Base-by-base conservation (phyloP, 1,140 invertebrate species). In the Zophobas morio region DNA sequence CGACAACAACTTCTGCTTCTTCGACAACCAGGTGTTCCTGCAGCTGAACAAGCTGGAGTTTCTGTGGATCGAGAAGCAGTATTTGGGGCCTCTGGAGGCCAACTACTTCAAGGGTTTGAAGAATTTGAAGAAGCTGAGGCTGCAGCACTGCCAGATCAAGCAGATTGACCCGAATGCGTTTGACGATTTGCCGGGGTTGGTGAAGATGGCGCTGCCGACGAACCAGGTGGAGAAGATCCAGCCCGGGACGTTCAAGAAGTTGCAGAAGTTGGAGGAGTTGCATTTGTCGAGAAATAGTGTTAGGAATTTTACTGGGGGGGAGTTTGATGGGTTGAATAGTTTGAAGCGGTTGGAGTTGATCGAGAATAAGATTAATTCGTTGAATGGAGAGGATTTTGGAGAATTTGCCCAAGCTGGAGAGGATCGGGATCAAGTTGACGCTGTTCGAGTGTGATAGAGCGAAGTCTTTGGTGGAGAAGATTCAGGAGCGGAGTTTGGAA, bases 151-250 rank as follows among this genome's bases (percentile, higher is more conserved):
- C 37, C 39, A 75, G 35, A 75, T 78, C 47, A 39, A 70, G 34
- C 35, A 8, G 8, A 71, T 78, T 3, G 49, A 78, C 6, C 57
- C 56, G 71, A 60, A 75, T 35, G 77, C 77, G 1, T 78, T 78
- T 36, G 51, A 75, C 39, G 51, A 74, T 40, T 40, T 78, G 49
- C 39, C 40, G 1, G 42, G 63, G 20, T 57, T 78, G n/a, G 49
- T 60, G 1, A 66, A 56, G 8, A 4, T 78, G 6, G 73, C 70
- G 6, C 36, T 78, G 6, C 57, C 54, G 6, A 39, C 63, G 0
- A 78, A 78, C 49, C 54, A 56, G 8, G 51, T 78, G n/a, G 72
- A 78, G 63, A 57, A 54, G 36, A 75, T 78, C 34, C 35, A 42
- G 32, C 63, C 73, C 32, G 74, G 74, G 3, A 75, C 70, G 2